phyloP scores from a whole-genome alignment of 2,113 vertebrate species.

The Cyphomyrus discorhynchus region DNA sequence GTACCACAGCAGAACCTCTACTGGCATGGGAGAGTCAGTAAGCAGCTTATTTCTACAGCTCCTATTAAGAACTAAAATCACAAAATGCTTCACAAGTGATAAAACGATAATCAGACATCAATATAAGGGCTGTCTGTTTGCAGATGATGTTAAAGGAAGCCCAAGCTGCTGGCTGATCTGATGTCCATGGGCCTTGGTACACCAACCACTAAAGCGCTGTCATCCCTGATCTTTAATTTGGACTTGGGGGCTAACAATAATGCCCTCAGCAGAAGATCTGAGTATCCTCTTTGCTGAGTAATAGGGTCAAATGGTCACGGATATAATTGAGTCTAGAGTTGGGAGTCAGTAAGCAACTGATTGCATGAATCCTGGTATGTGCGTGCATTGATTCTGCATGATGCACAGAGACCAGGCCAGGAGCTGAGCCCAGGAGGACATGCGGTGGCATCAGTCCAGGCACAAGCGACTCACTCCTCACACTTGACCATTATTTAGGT shows the following conservation, averaged over 20 bases:
- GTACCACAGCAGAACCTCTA: neutral
- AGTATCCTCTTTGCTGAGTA: neutral
- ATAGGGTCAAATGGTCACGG: too few species aligned
- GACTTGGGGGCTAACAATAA: neutral
- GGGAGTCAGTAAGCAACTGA: neutral
- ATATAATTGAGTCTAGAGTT: neutral
- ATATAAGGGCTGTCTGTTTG: neutral
- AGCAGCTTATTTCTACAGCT: neutral
- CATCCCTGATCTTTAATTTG: neutral
- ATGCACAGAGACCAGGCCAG: neutral
- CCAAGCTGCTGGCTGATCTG: neutral
- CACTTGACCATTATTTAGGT: neutral
- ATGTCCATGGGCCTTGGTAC: neutral
- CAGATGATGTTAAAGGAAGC: neutral
- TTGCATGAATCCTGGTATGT: neutral
- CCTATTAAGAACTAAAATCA: neutral
- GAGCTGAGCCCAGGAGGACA: neutral
- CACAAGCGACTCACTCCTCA: neutral
- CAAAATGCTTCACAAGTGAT: neutral
- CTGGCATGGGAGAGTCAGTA: neutral
- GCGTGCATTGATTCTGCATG: too few species aligned
- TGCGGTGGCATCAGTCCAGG: neutral
- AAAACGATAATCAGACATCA: neutral
- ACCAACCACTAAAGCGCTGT: neutral
- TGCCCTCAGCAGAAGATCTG: neutral